A percentile compares a stretch with the other conserved stretches of the same genome.
Conservation (phyloP, 2,888 invertebrate species). For the Alviniconcha strummeri region DNA sequence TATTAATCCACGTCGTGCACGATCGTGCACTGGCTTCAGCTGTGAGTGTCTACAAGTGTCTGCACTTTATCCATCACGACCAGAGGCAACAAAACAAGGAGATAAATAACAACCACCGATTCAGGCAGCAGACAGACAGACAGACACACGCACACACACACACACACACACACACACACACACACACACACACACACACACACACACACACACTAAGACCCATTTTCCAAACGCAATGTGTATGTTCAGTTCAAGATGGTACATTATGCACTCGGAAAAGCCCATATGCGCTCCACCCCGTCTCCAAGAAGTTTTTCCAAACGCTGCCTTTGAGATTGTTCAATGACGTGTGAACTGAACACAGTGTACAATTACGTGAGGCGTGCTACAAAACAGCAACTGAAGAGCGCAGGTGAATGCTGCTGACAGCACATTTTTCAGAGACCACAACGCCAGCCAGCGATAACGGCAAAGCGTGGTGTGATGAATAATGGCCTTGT, state of each 20-base stretch:
- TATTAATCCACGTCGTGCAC: not conserved
- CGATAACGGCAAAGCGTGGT: too few relatives aligned
- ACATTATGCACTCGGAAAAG: too few relatives aligned
- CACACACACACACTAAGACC: not conserved
- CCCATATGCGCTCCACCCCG: not conserved
- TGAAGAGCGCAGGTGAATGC: too few relatives aligned
- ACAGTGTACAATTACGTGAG: too few relatives aligned
- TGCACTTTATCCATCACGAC: not conserved
- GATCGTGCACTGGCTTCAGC: not conserved
- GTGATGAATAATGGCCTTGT: too few relatives aligned
- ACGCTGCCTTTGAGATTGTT: too few relatives aligned
- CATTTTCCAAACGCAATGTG: not conserved
- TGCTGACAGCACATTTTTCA: too few relatives aligned
- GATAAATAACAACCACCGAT: not conserved
- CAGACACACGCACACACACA: not conserved
- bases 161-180: not conserved
- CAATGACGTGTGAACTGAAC: too few relatives aligned
- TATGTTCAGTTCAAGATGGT: not conserved
- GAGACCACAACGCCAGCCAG: too few relatives aligned
- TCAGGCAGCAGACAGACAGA: not conserved
- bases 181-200: not conserved
- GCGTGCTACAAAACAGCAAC: too few relatives aligned
- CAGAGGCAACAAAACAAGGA: not conserved
- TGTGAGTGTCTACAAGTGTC: not conserved
- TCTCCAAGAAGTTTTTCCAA: too few relatives aligned